Percentiles rank a stretch among this genome's conserved stretches.
Evolutionary conservation across 2,797 vertebrate species (phyloP).

Genomic region (Luscinia luscinia): DNA sequence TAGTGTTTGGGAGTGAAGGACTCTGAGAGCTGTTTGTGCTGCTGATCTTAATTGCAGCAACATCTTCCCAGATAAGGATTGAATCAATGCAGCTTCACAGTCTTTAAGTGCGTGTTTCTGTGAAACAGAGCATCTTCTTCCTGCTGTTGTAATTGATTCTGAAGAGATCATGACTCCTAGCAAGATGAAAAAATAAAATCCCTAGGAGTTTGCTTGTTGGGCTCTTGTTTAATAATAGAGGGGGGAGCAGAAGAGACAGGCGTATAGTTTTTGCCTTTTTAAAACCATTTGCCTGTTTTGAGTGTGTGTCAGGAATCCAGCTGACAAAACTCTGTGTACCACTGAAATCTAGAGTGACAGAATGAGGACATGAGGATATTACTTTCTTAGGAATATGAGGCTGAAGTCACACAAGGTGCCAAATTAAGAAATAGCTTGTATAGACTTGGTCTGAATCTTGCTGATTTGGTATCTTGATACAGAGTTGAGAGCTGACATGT

Average conservation of each 20-base stretch:
- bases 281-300: neutral
- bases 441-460: neutral
- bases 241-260: fast-evolving
- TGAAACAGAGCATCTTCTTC: neutral
- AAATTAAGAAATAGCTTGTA: neutral
- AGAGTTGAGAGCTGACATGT: neutral
- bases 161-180: neutral
- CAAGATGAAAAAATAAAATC: neutral
- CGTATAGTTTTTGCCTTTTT: fast-evolving
- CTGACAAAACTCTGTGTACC: neutral
- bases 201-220: neutral
- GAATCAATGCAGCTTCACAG: neutral
- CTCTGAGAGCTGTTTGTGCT: neutral
- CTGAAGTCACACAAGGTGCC: neutral
- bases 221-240: neutral
- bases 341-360: constrained; percentile 28
- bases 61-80: neutral
- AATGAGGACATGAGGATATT: constrained; percentile 32
- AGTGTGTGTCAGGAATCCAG: neutral
- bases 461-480: neutral
- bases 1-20: neutral
- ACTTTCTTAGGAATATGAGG: neutral
- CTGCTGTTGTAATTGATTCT: neutral
- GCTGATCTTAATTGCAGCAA: neutral
- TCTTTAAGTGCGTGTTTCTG: neutral